A percentile compares a stretch with the other conserved stretches of the same genome.
These are phyloP conservation scores for Echinometra lucunter DNA, from an alignment of 53 echinoderm and acorn worm species.

Conservation along the genomic window DNA sequence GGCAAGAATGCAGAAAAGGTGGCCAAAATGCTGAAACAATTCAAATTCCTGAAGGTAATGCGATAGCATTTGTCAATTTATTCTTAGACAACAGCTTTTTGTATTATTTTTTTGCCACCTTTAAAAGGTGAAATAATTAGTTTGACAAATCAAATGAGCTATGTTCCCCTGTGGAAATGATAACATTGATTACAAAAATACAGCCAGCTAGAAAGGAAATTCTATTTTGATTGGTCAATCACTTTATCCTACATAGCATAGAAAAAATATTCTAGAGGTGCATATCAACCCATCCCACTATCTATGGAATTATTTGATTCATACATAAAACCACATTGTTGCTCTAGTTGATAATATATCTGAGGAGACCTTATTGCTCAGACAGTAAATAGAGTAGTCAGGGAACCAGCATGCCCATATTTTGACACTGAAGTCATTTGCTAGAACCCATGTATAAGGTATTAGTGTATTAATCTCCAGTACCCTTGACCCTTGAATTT, in stretches of 20 bases:
- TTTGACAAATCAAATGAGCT: no score
- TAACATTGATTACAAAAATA: no score
- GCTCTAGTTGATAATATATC: neutral
- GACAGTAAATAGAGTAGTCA: neutral
- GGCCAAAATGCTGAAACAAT: constrained; percentile 80
- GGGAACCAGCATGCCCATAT: neutral
- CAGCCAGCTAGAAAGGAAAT: no score
- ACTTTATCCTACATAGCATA: no score
- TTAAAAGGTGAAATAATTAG: neutral
- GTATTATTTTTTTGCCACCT: neutral
- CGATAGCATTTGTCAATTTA: neutral
- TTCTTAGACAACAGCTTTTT: neutral
- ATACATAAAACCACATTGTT: neutral
- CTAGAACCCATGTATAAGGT: neutral
- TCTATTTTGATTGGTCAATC: no score
- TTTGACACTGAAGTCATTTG: neutral
- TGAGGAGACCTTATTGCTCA: neutral
- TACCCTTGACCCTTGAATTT: no score
- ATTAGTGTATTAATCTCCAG: neutral
- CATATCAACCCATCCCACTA: no score
- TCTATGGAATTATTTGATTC: neutral
- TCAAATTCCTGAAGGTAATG: constrained; percentile 95
- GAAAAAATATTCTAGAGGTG: no score
- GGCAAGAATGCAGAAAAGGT: constrained; percentile 97
- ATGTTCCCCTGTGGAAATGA: no score